These are phyloP conservation scores for Ceratoteleas bidentatus DNA, from an alignment of 1,140 invertebrate genomes.

Conservation along the genomic window DNA sequence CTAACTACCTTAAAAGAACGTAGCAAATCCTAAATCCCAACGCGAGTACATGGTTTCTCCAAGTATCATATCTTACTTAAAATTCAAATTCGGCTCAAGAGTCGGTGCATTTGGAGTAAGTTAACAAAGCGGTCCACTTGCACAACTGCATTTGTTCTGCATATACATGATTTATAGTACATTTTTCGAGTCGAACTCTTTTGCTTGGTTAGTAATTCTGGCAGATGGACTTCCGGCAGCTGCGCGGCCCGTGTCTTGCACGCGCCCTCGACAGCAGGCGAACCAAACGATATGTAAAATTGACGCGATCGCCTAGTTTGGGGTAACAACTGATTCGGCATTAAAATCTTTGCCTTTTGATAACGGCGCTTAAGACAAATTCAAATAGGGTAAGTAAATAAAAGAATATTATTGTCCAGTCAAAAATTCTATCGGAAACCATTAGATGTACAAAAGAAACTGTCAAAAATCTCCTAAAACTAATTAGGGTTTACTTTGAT, in stretches of 20 bases:
- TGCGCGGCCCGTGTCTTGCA: constrained; percentile 73
- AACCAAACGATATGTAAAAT: constrained; percentile 51
- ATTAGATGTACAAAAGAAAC: no score
- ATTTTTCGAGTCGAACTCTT: constrained; percentile 64
- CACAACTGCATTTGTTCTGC: constrained; percentile 17
- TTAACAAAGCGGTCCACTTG: background rate
- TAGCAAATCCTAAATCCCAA: no score
- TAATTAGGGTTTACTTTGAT: no score
- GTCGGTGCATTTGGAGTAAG: no score
- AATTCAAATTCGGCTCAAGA: background rate
- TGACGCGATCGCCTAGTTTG: constrained; percentile 51
- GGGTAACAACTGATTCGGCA: constrained; percentile 22
- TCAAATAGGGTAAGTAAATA: no score
- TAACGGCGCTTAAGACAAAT: no score
- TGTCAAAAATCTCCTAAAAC: no score
- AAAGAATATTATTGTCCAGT: no score
- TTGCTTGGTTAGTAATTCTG: constrained; percentile 71
- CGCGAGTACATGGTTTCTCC: no score
- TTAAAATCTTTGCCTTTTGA: background rate
- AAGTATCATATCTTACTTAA: background rate
- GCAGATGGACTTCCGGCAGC: constrained; percentile 78
- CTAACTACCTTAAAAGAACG: no score
- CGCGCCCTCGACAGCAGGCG: constrained; percentile 66
- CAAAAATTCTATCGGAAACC: no score
- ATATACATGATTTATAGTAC: constrained; percentile 41